These are phyloP conservation scores for Podiceps cristatus DNA, from an alignment of 2,113 vertebrate genomes.

Conservation along the genomic window DNA sequence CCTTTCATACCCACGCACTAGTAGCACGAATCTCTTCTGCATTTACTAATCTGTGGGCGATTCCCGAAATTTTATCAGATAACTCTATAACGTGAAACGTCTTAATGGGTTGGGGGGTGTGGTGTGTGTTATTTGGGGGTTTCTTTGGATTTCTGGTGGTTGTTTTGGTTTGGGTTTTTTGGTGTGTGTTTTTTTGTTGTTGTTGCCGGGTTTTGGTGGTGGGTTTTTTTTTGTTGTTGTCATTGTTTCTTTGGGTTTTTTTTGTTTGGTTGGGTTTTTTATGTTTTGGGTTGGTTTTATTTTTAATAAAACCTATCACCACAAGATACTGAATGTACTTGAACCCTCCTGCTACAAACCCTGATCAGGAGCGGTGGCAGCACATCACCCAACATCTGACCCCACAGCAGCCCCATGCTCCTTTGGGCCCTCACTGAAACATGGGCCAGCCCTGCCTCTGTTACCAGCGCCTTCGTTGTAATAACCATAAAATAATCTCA, in stretches of 20 bases:
- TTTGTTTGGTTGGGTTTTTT: no score
- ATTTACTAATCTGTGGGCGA: background rate
- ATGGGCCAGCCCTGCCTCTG: rapidly evolving
- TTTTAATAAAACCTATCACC: background rate
- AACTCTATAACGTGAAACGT: background rate
- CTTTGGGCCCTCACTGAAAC: rapidly evolving
- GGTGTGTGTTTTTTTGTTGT: no score
- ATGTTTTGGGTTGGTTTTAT: no score
- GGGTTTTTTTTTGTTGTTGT: no score
- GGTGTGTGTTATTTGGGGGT: no score
- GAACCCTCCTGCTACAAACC: background rate
- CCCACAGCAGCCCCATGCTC: rapidly evolving
- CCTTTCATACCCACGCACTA: rapidly evolving
- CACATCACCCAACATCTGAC: rapidly evolving
- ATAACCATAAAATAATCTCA: background rate
- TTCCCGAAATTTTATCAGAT: no score
- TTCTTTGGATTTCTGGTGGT: no score
- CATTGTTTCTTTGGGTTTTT: no score
- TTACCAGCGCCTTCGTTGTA: no score
- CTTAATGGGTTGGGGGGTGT: background rate
- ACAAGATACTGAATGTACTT: rapidly evolving
- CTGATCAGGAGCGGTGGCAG: rapidly evolving
- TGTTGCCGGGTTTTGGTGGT: no score
- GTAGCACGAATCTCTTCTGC: background rate
- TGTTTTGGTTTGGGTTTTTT: no score